phyloP scores from a whole-genome alignment of 1,140 invertebrate species.

The Onthophagus taurus region DNA sequence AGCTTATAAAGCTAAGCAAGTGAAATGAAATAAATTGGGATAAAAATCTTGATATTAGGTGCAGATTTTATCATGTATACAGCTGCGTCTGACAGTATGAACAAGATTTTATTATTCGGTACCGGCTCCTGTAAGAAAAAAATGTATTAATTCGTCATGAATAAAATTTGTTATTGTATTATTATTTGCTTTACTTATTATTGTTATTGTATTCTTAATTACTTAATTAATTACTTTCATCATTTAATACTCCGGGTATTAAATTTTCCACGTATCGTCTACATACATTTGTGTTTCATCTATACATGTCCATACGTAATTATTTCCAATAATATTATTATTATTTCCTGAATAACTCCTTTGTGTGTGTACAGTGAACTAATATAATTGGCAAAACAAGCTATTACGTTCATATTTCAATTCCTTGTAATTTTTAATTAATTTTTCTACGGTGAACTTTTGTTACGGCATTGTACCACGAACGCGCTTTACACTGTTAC shows the following conservation, averaged over 20 bases:
- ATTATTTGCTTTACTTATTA: slow-evolving; percentile 4
- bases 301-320: slow-evolving; percentile 4
- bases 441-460: background rate
- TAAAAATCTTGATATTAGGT: slow-evolving; percentile 6
- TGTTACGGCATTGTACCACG: slow-evolving; percentile 3
- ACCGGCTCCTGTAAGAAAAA: slow-evolving; percentile 5
- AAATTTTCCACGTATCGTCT: slow-evolving; percentile 1
- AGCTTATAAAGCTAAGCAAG: background rate
- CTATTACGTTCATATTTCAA: slow-evolving; percentile 3
- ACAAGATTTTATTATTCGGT: slow-evolving; percentile 7
- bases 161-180: slow-evolving; percentile 4
- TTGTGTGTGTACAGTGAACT: slow-evolving; percentile 3
- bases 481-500: slow-evolving; percentile 2
- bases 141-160: background rate
- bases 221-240: background rate
- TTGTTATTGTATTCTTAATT: background rate
- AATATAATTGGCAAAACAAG: slow-evolving; percentile 5
- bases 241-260: slow-evolving; percentile 3
- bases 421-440: slow-evolving; percentile 4
- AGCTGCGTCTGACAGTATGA: slow-evolving; percentile 4
- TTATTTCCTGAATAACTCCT: slow-evolving; percentile 6
- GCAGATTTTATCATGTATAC: slow-evolving; percentile 8
- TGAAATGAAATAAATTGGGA: slow-evolving; percentile 4
- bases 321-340: slow-evolving; percentile 1
- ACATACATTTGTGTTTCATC: slow-evolving; percentile 2